phyloP scores from a whole-genome alignment of 2,113 vertebrate species.

The Sinosuthora webbiana region DNA sequence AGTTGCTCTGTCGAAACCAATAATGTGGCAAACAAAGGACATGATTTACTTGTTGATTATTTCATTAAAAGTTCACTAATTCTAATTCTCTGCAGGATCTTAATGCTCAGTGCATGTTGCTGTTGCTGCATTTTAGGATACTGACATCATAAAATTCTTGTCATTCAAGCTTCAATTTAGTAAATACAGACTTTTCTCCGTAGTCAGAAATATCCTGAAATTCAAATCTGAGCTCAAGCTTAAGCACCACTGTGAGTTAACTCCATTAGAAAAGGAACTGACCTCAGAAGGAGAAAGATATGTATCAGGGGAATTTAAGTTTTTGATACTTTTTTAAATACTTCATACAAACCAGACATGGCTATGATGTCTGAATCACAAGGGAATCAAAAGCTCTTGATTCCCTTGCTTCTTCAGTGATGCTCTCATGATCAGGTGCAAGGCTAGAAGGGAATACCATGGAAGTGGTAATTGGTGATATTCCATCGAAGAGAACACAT shows the following conservation, averaged over 20 bases:
- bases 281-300: not conserved
- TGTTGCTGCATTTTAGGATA: not conserved
- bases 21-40: not conserved
- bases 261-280: not conserved
- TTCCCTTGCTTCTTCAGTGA: not conserved
- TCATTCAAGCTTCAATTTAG: not conserved
- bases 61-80: not conserved
- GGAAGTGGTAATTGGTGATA: not conserved
- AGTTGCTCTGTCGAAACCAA: not conserved
- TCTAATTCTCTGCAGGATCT: not conserved
- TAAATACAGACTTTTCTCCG: not conserved
- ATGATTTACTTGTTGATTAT: not conserved
- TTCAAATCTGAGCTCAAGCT: not conserved
- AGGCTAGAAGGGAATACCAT: not conserved
- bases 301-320: not conserved
- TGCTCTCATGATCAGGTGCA: not conserved
- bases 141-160: not conserved
- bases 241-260: not conserved
- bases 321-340: not conserved
- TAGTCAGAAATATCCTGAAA: not conserved
- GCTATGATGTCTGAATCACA: too few species aligned
- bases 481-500: not conserved
- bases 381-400: too few species aligned
- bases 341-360: too few species aligned
- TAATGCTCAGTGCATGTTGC: not conserved